Percentiles rank a stretch among this genome's conserved stretches.
Evolutionary conservation across 1,140 invertebrate species (phyloP).

Genomic region (Fragariocoptes setiger): DNA sequence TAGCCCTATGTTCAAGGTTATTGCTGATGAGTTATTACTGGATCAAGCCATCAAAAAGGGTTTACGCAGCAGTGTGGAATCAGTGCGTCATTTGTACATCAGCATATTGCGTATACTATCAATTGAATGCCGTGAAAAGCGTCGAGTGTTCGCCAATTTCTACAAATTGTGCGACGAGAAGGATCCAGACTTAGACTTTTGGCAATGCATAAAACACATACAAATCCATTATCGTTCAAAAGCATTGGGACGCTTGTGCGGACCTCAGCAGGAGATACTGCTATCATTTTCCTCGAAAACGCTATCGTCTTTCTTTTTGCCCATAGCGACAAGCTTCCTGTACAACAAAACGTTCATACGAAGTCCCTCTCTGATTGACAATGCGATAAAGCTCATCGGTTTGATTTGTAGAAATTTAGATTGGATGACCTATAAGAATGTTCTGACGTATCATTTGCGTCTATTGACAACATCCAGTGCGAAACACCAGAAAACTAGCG

Average conservation of each 20-base stretch:
- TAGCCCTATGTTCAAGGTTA: slow-evolving; percentile 4
- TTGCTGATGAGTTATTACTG: slow-evolving; percentile 9
- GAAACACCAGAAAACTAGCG: slow-evolving; percentile 44
- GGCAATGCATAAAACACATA: slow-evolving; percentile 57
- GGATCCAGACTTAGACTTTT: slow-evolving; percentile 66
- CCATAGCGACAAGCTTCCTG: slow-evolving; percentile 43
- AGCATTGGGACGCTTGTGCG: slow-evolving; percentile 31
- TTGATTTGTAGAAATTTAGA: slow-evolving; percentile 38
- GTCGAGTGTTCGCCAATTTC: slow-evolving; percentile 41
- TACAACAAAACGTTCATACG: slow-evolving; percentile 36
- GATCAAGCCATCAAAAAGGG: slow-evolving; percentile 9
- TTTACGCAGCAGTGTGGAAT: slow-evolving; percentile 9
- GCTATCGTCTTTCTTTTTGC: slow-evolving; percentile 48
- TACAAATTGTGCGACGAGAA: slow-evolving; percentile 29
- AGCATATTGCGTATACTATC: slow-evolving; percentile 34
- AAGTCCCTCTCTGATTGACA: slow-evolving; percentile 48
- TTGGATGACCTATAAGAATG: slow-evolving; percentile 51
- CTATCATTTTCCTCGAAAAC: slow-evolving; percentile 29
- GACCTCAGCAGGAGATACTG: slow-evolving; percentile 18
- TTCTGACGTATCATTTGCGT: slow-evolving; percentile 41
- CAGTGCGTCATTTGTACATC: slow-evolving; percentile 35
- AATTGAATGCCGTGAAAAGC: slow-evolving; percentile 13
- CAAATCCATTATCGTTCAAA: slow-evolving; percentile 39
- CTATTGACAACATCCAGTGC: slow-evolving; percentile 28
- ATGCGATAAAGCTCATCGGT: slow-evolving; percentile 31